Base-by-base conservation (phyloP, 37 sponge, comb jelly and placozoan genomes). In the Crambe crambe region DNA sequence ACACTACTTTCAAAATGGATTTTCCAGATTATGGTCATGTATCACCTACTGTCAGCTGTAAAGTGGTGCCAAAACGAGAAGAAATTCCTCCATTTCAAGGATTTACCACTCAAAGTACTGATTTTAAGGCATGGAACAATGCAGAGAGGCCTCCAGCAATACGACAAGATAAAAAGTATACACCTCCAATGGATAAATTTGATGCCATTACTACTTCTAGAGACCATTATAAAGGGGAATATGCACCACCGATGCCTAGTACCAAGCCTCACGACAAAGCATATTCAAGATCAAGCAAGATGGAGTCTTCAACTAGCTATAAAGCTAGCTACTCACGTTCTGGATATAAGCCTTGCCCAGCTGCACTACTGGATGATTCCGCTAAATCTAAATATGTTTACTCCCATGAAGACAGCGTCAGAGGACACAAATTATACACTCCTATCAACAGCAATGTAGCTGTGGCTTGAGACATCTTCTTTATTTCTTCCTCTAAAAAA, bases 141-240 rank as follows among this genome's bases (percentile, higher is more conserved):
- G 81, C 61, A 17, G 39, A 78, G 31, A 37, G 58, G 25, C 38
- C 88, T 25, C 37, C 64, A 34, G 56, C 63, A 29, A 75, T 87
- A 3, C 68, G 30, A 41, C 80, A 70, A 9, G 84, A 37, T 4
- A 72, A 70, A 22, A 64, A 60, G 42, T 91, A 91, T 44, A 68
- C 74, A 37, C 79, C 93, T 26, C 85, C 90, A 8, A 56, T 70
- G 40, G 81, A 89, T 29, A 88, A 70, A 39, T 92, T 92, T 72
- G 78, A 74, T 70, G 93, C 68, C 9, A 23, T 76, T 3, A 85
- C 90, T 3, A 92, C 93, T 26, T 77, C 64, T 37, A 31, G 40
- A 75, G 74, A 67, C 4, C 66, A 77, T 37, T 92, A 86, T 69
- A 60, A 56, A 47, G 93, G 93, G 4, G 32, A 41, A 23, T 80